Evolutionary conservation across 2,113 vertebrate species (phyloP).

Genomic region (Elaphurus davidianus): DNA sequence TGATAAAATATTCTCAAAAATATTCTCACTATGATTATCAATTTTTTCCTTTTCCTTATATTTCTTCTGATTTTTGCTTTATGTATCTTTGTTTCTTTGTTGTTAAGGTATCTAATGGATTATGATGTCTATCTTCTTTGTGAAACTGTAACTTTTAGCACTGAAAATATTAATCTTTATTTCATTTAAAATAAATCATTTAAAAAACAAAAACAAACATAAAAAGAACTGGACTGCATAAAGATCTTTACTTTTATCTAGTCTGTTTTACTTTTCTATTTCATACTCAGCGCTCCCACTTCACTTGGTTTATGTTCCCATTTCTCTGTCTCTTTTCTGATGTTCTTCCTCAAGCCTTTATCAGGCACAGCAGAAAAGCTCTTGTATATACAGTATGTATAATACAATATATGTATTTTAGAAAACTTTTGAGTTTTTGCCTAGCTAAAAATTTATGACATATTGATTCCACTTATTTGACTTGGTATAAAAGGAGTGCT

Average conservation of each 20-base stretch:
- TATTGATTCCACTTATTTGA: not conserved
- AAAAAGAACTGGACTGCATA: not conserved
- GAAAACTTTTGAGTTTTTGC: not conserved
- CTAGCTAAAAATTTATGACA: not conserved
- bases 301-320: not conserved
- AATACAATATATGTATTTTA: not conserved
- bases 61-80: no score
- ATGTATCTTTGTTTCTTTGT: no score
- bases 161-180: not conserved
- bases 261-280: not conserved
- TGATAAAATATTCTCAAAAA: no score
- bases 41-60: no score
- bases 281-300: not conserved
- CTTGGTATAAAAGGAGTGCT: not conserved
- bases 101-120: no score
- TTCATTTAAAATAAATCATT: not conserved
- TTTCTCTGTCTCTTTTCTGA: not conserved
- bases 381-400: not conserved
- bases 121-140: no score
- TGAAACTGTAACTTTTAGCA: not conserved
- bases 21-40: no score
- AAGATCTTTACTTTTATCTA: not conserved
- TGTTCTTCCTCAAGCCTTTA: not conserved
- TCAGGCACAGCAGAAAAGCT: not conserved
- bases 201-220: not conserved